Conservation (phyloP, 30 jellyfish, hydroid and myxozoan species). For the Chrysaora quinquecirrha region DNA sequence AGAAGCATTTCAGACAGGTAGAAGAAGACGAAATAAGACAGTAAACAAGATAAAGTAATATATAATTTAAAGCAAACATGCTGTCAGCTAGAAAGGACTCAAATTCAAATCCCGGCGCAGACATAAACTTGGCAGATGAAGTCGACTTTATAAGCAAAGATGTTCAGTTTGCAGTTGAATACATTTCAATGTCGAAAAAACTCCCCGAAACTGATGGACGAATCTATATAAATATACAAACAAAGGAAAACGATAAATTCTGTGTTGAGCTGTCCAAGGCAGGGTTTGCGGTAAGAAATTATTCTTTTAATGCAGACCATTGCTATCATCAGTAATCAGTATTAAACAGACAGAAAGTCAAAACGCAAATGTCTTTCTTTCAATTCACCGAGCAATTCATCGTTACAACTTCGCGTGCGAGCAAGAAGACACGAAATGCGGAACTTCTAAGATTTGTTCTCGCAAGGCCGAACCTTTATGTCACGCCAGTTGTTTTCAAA, state of each 20-base stretch:
- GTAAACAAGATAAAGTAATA: too few relatives aligned
- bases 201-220: constrained; percentile 47
- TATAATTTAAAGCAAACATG: too few relatives aligned
- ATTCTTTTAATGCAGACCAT: background rate
- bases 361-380: background rate
- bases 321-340: background rate
- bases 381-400: background rate
- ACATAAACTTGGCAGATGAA: constrained; percentile 58
- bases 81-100: background rate
- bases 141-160: constrained; percentile 61
- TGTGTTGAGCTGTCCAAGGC: constrained; percentile 3
- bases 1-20: too few relatives aligned
- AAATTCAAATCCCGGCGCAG: constrained; percentile 33
- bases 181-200: constrained; percentile 42
- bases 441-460: too few relatives aligned
- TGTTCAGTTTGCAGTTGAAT: constrained; percentile 57
- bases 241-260: constrained; percentile 46
- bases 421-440: too few relatives aligned
- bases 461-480: too few relatives aligned
- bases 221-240: constrained; percentile 53
- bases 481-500: too few relatives aligned
- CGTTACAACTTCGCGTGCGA: too few relatives aligned
- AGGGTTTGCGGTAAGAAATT: constrained; percentile 3
- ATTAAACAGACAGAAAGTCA: background rate
- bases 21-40: too few relatives aligned